These are phyloP conservation scores for Apamea monoglypha DNA, from an alignment of 2,888 invertebrate species.

Conservation along the genomic window DNA sequence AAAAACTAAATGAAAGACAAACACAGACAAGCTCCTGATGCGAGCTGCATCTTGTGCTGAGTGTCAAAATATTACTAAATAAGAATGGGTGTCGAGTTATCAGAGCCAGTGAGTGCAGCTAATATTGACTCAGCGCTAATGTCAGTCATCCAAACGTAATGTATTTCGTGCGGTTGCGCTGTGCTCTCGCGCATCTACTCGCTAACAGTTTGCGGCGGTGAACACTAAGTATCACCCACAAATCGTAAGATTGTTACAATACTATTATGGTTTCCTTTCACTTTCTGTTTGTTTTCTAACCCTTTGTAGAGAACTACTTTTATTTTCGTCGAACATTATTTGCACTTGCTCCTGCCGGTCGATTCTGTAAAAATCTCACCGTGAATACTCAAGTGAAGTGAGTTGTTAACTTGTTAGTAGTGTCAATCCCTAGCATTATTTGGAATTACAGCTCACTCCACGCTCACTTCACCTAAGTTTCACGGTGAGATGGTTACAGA, in stretches of 20 bases:
- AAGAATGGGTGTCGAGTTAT: neutral
- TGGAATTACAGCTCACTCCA: too few species aligned
- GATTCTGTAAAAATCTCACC: too few species aligned
- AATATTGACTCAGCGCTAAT: neutral
- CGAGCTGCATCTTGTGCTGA: neutral
- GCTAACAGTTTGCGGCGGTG: neutral
- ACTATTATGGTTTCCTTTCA: slow-evolving; percentile 40
- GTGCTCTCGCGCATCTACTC: neutral
- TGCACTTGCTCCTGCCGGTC: too few species aligned
- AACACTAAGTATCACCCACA: neutral
- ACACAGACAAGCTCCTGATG: too few species aligned
- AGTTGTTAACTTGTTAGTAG: too few species aligned
- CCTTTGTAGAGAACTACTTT: slow-evolving; percentile 3
- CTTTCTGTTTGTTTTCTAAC: slow-evolving; percentile 26
- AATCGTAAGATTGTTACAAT: neutral
- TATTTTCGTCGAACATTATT: neutral
- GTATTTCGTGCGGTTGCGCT: slow-evolving; percentile 13
- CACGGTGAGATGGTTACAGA: too few species aligned
- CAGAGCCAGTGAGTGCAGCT: neutral
- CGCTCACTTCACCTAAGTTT: too few species aligned
- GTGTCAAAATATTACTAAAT: neutral
- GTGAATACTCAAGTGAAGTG: too few species aligned
- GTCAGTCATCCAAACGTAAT: slow-evolving; percentile 7
- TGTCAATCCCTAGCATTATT: too few species aligned
- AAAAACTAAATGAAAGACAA: neutral